Conservation (phyloP, 2,113 vertebrate species). For the Dendropsophus ebraccatus region DNA sequence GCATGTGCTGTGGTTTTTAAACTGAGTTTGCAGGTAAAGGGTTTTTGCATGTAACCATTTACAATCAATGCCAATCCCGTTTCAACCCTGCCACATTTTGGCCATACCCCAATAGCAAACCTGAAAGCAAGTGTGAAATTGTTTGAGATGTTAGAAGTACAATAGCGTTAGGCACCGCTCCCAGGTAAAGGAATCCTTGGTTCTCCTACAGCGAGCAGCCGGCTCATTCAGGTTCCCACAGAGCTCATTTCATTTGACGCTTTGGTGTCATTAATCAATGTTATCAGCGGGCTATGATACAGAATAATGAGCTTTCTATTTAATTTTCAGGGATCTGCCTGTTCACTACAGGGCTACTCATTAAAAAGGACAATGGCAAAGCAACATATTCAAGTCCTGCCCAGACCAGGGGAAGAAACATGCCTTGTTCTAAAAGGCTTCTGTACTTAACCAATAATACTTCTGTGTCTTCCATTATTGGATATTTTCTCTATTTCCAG, state of each 20-base stretch:
- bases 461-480: neutral
- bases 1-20: too few relatives aligned
- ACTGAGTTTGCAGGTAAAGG: too few relatives aligned
- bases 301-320: slow-evolving; percentile 56
- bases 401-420: neutral
- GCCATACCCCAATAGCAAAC: neutral
- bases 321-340: slow-evolving; percentile 35
- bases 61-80: too few relatives aligned
- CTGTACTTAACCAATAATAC: neutral
- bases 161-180: neutral
- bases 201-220: neutral
- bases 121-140: neutral
- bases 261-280: slow-evolving; percentile 54
- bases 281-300: slow-evolving; percentile 48
- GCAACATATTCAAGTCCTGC: neutral
- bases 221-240: slow-evolving; percentile 37
- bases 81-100: too few relatives aligned
- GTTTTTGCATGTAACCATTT: too few relatives aligned
- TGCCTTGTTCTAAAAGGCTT: neutral
- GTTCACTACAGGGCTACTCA: slow-evolving; percentile 22
- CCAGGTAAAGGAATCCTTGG: slow-evolving; percentile 33
- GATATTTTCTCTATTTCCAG: neutral
- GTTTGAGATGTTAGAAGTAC: neutral
- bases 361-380: slow-evolving; percentile 39
- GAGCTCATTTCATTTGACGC: slow-evolving; percentile 51